Percentiles rank a stretch among this genome's conserved stretches.
phyloP scores from a whole-genome alignment of 2,797 vertebrate species.

The Chaunax sp. region DNA sequence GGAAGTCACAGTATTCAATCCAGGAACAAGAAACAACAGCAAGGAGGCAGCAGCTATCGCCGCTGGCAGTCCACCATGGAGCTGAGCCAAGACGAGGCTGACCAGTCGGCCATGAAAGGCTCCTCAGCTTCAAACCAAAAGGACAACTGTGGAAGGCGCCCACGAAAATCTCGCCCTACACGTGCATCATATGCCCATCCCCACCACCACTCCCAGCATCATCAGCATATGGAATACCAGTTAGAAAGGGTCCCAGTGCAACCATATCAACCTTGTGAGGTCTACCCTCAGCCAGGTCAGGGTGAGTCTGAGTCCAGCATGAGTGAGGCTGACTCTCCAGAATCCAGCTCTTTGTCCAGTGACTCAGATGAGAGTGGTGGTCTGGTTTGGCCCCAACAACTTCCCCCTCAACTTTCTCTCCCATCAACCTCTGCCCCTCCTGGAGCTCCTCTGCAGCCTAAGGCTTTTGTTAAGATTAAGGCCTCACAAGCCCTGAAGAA shows the following conservation, averaged over 20 bases:
- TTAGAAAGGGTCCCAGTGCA: conserved; percentile 68
- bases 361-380: conserved; percentile 89
- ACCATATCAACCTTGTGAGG: conserved; percentile 61
- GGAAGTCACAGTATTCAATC: conserved; percentile 63
- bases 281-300: conserved; percentile 57
- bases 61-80: conserved; percentile 87
- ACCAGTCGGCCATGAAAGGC: conserved; percentile 45
- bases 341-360: conserved; percentile 86
- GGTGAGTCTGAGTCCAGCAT: conserved; percentile 88
- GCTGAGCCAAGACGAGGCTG: conserved; percentile 85
- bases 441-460: conserved; percentile 80
- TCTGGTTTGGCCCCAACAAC: conserved; percentile 90
- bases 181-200: conserved; percentile 57
- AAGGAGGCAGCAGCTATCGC: conserved; percentile 56
- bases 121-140: conserved; percentile 41
- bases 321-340: conserved; percentile 86
- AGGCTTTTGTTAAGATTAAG: conserved; percentile 93
- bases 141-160: conserved; percentile 60
- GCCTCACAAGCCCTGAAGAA: conserved; percentile 92
- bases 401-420: conserved; percentile 82
- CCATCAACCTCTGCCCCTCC: conserved; percentile 68
- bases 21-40: conserved; percentile 71
- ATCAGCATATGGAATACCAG: conserved; percentile 67
- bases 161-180: conserved; percentile 60
- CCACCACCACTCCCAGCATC: conserved; percentile 46